Evolutionary conservation across 2,797 vertebrate genomes (phyloP), one percentile per base, ranked within the genome.

Genomic region (Channa striata): DNA sequence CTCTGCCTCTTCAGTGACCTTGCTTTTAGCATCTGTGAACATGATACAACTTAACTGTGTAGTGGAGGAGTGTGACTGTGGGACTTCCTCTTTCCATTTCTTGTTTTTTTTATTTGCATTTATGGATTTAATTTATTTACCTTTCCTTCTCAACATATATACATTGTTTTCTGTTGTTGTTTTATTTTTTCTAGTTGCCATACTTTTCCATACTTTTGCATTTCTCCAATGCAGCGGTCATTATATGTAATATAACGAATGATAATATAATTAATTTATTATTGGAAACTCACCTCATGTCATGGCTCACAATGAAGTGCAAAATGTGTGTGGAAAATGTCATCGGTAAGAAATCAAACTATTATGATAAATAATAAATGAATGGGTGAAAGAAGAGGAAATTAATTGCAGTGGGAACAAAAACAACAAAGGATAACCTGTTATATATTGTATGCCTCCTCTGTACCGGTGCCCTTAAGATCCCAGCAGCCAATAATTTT

Each of bases 31-130:
- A 78, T 87, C 85, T 76, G 70, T 62, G 78, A 74, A 80, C 80
- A 85, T 80, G 61, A 87, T 80, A 89, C 85, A 67, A 86, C 70
- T 77, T 77, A 84, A 86, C 87, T 83, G 84, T 72, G 59, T 60
- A 78, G 57, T 71, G 52, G 54, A 83, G 85, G 34, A 67, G 61
- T 72, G 68, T 43, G 61, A 68, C 68, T 36, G 50, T 67, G 44
- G 63, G 64, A 71, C 60, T 74, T 77, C 47, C 69, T 67, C 57
- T 74, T 80, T 71, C 40, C 52, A 44, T 73, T 37, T 54, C 4
- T 5, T 61, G 43, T 71, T 47, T 39, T 50, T 57, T 70, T 21
- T 68, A 58, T 64, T 59, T 51, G 14, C 21, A 52, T 51, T 58
- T 36, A 69, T 59, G 33, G 21, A 49, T 65, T 60, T 58, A n/a